Base-by-base conservation (phyloP, 1,140 invertebrate species). In the Zaprionus camerounensis region DNA sequence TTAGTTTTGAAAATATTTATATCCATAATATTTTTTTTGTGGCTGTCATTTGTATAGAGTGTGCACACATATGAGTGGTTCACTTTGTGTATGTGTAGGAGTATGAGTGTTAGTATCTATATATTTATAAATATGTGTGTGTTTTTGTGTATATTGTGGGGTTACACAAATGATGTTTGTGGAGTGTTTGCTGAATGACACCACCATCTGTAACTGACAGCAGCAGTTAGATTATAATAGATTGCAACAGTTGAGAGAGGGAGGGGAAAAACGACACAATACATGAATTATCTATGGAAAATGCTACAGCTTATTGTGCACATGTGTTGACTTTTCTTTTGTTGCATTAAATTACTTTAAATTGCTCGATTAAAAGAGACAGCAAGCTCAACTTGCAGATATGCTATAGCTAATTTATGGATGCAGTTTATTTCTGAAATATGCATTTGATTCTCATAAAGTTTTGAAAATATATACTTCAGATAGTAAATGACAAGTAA, bases 11-110 rank as follows among this genome's bases (percentile, higher is more conserved):
- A 72, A 86, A 85, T 84, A 81, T 84, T 81, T 87, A 87, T 88
- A 80, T 80, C 86, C 62, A 83, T 78, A 87, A 76, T 72, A 79
- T 87, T 80, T 81, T 80, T 81, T 86, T 88, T 80, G 44, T 71
- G 59, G 61, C 70, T 88, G 83, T 88, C 84, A 88, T 80, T 86
- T 36, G 36, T 51, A 24, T 66, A 5, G 81, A 63, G 41, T 46
- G n/a, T n/a, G 36, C 36, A 38, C 13, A 38, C 13, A 38, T 38
- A 38, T 15, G 13, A 38, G 36, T 38, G 36, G 13, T 38, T 38
- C 36, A 38, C 36, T 73, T 13, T 67, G 62, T 63, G 36, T 71
- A 79, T 51, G 36, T 73, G 17, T 72, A 20, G 66, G 62, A 58
- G 36, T 71, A 76, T 51, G 31, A 71, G 17, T 72, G 65, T 58